phyloP scores from a whole-genome alignment of 2,113 vertebrate genomes.

The Oreochromis spilurus region DNA sequence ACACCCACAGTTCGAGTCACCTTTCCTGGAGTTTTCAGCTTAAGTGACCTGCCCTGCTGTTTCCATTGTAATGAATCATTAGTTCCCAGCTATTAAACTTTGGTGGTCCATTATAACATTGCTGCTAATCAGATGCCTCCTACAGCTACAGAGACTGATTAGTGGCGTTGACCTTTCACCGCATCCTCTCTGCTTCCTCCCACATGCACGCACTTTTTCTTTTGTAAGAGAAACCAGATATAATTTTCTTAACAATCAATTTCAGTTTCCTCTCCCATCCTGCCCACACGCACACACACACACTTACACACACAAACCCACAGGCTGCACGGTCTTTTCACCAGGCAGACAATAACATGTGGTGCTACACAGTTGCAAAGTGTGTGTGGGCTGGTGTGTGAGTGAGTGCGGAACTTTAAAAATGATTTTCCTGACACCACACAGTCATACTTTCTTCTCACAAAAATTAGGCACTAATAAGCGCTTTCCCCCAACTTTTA shows the following conservation, averaged over 20 bases:
- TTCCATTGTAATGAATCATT: conserved; percentile 19
- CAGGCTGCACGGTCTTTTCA: background rate
- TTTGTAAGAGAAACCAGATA: background rate
- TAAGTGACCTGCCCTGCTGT: background rate
- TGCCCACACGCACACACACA: background rate
- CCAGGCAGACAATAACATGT: background rate
- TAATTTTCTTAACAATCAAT: conserved; percentile 40
- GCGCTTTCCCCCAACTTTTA: conserved; percentile 24
- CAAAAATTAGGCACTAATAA: background rate
- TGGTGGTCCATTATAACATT: conserved; percentile 8
- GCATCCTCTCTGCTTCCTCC: conserved; percentile 24
- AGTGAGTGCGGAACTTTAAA: background rate
- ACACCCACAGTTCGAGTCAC: background rate
- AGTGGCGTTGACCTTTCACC: conserved; percentile 39
- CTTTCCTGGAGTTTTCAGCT: background rate
- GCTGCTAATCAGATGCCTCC: conserved; percentile 47
- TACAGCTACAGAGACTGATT: conserved; percentile 33
- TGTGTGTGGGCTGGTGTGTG: background rate
- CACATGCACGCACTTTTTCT: background rate
- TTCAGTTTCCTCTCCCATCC: conserved; percentile 9
- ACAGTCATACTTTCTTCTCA: background rate
- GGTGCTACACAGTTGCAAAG: background rate
- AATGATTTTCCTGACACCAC: background rate
- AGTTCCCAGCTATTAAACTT: background rate
- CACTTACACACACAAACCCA: background rate